phyloP scores from a whole-genome alignment of 2,888 invertebrate genomes.

The Lycophotia porphyrea region DNA sequence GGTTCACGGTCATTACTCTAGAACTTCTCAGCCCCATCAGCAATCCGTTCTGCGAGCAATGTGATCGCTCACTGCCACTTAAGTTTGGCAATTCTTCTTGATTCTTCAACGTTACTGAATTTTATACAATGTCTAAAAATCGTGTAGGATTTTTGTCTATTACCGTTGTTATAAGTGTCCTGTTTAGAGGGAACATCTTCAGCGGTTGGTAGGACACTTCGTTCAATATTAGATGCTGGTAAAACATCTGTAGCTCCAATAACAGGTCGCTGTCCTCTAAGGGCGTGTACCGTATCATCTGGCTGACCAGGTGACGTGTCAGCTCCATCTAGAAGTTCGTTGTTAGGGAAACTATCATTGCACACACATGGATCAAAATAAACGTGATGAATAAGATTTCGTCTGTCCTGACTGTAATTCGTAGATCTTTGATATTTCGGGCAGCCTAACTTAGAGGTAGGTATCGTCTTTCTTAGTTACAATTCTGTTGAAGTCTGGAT shows the following conservation, averaged over 20 bases:
- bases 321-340: slow-evolving; percentile 42
- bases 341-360: neutral
- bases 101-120: too few relatives aligned
- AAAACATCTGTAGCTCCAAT: slow-evolving; percentile 57
- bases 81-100: too few relatives aligned
- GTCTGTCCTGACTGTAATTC: too few relatives aligned
- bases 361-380: neutral
- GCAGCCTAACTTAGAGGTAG: neutral
- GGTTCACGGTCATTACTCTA: too few relatives aligned
- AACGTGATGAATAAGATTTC: neutral
- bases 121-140: too few relatives aligned
- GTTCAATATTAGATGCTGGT: slow-evolving; percentile 56
- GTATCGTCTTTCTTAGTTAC: neutral
- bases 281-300: slow-evolving; percentile 41
- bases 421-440: neutral
- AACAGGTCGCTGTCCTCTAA: slow-evolving; percentile 19
- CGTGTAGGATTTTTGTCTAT: neutral
- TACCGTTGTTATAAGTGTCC: slow-evolving; percentile 57
- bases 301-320: slow-evolving; percentile 54
- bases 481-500: too few relatives aligned
- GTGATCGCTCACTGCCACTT: too few relatives aligned
- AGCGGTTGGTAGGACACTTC: slow-evolving; percentile 53
- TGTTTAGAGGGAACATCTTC: slow-evolving; percentile 59
- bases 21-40: too few relatives aligned
- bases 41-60: too few relatives aligned